These are phyloP conservation scores for Cephalopachus bancanus DNA, from an alignment of 2,797 vertebrate genomes.

Conservation along the genomic window DNA sequence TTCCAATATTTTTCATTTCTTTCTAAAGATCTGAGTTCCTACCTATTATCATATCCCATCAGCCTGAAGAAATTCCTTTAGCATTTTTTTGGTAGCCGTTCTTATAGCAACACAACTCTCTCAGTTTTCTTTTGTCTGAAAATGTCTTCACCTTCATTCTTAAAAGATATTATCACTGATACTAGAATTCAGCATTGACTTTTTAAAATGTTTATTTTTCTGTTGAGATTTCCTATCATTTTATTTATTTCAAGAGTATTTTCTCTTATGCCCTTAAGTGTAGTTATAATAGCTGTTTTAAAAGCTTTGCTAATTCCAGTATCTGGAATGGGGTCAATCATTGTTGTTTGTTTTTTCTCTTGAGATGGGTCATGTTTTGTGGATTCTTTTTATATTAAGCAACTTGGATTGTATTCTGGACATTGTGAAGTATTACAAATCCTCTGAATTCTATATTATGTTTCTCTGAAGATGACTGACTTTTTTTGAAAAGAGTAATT, in stretches of 20 bases:
- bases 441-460: not conserved
- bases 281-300: not conserved
- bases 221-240: not conserved
- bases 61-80: not conserved
- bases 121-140: not conserved
- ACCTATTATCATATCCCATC: no score
- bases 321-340: not conserved
- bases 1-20: not conserved
- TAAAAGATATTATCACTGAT: not conserved
- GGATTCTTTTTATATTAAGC: not conserved
- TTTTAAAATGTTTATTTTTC: not conserved
- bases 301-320: not conserved
- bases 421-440: not conserved
- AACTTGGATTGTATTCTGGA: not conserved
- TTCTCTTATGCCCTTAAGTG: not conserved
- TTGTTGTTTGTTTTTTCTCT: not conserved
- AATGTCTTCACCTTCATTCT: not conserved
- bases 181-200: not conserved
- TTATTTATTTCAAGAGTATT: not conserved
- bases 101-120: not conserved
- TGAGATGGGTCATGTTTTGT: not conserved
- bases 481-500: not conserved
- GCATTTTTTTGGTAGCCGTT: not conserved
- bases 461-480: not conserved
- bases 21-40: not conserved